phyloP scores from a whole-genome alignment of 2,113 vertebrate genomes.

The Maccullochella peelii region DNA sequence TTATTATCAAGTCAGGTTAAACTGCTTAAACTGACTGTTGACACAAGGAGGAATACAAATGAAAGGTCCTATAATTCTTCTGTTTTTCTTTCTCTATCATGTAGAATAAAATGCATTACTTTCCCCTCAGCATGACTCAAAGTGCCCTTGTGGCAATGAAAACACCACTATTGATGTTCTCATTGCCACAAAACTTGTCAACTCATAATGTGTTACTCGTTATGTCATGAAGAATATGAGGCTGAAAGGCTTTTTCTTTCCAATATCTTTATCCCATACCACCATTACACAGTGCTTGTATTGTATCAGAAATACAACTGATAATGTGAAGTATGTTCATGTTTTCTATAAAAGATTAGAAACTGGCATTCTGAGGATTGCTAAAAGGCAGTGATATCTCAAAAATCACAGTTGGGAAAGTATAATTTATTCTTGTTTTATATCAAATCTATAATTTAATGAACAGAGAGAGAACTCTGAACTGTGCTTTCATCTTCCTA shows the following conservation, averaged over 20 bases:
- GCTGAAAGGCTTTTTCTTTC: background rate
- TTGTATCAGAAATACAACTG: background rate
- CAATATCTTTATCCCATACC: background rate
- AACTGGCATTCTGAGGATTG: background rate
- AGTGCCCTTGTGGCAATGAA: background rate
- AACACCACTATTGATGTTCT: background rate
- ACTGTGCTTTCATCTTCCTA: constrained; percentile 30
- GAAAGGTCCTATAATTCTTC: background rate
- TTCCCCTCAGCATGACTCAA: background rate
- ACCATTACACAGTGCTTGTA: background rate
- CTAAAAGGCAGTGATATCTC: background rate
- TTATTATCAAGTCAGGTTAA: background rate
- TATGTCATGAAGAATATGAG: background rate
- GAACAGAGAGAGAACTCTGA: background rate
- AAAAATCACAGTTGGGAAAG: constrained; percentile 16
- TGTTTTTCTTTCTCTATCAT: background rate
- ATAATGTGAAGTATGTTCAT: background rate
- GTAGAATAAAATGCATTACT: background rate
- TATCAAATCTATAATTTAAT: constrained; percentile 25
- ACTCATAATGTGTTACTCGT: too few relatives aligned
- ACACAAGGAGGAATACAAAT: background rate
- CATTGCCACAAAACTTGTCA: background rate
- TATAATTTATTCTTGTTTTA: constrained; percentile 18
- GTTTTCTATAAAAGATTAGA: background rate
- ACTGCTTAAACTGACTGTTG: background rate